A percentile compares a stretch with the other conserved stretches of the same genome.
Evolutionary conservation across 2,797 vertebrate genomes (phyloP).

Genomic region (Gobionotothen gibberifrons): DNA sequence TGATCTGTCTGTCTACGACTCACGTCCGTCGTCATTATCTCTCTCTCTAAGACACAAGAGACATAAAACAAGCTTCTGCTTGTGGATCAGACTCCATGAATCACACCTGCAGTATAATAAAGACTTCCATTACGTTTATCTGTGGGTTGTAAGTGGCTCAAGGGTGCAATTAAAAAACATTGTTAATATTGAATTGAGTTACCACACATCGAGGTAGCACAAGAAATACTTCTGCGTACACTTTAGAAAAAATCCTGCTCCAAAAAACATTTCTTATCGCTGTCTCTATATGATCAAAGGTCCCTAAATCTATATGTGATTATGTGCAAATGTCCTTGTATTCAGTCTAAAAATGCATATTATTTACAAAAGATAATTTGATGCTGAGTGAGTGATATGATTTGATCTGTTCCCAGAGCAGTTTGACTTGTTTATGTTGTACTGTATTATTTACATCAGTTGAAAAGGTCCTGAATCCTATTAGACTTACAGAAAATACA

Average conservation of each 20-base stretch:
- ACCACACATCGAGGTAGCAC: neutral
- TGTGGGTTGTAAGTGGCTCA: neutral
- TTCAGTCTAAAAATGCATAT: neutral
- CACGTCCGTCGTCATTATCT: neutral
- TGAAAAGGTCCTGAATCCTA: neutral
- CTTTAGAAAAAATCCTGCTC: neutral
- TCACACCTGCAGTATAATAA: neutral
- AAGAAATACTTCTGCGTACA: neutral
- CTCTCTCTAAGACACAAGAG: neutral
- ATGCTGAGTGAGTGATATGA: neutral
- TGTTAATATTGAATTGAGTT: neutral
- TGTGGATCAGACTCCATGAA: neutral
- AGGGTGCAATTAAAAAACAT: neutral
- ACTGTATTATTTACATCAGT: neutral
- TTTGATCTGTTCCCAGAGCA: neutral
- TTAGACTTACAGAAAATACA: neutral
- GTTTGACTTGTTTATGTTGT: neutral
- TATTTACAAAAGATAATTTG: neutral
- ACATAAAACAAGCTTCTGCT: slow-evolving; percentile 2
- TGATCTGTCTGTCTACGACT: slow-evolving; percentile 33
- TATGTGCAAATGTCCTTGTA: neutral
- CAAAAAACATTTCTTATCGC: neutral
- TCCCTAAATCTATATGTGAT: neutral
- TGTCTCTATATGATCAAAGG: neutral
- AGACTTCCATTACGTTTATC: neutral